phyloP scores from a whole-genome alignment of 2,888 invertebrate genomes.

The Pyralis farinalis region DNA sequence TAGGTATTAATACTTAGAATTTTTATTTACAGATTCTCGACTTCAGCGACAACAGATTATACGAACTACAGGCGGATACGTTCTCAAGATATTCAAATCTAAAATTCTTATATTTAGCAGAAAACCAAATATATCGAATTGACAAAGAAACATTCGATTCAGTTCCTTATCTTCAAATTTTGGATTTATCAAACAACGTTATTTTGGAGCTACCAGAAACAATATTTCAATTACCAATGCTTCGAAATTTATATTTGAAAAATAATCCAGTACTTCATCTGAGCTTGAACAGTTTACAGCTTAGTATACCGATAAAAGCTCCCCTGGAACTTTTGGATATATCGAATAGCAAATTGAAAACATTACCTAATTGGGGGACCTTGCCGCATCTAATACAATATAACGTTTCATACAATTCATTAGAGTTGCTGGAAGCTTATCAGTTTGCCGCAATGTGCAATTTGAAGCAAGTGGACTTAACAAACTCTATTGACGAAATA shows the following conservation, averaged over 20 bases:
- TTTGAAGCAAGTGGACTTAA: slow-evolving; percentile 78
- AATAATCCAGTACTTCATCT: slow-evolving; percentile 71
- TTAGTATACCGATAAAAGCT: slow-evolving; percentile 78
- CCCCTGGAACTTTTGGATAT: slow-evolving; percentile 82
- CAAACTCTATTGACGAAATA: slow-evolving; percentile 49
- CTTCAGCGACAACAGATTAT: slow-evolving; percentile 78
- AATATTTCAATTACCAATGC: slow-evolving; percentile 78
- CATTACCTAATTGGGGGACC: slow-evolving; percentile 82
- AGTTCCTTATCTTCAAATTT: slow-evolving; percentile 70
- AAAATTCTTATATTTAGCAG: slow-evolving; percentile 77
- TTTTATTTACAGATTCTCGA: slow-evolving; percentile 76
- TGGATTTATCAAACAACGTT: slow-evolving; percentile 81
- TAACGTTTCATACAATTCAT: slow-evolving; percentile 83
- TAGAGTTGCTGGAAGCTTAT: slow-evolving; percentile 63
- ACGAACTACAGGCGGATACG: slow-evolving; percentile 69
- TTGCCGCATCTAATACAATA: slow-evolving; percentile 80
- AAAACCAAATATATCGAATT: slow-evolving; percentile 79
- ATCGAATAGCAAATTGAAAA: slow-evolving; percentile 79
- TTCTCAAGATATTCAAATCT: slow-evolving; percentile 74
- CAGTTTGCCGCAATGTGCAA: slow-evolving; percentile 83
- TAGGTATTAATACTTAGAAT: too few relatives aligned
- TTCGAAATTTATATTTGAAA: slow-evolving; percentile 82
- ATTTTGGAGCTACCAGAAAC: slow-evolving; percentile 68
- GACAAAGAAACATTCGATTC: slow-evolving; percentile 75
- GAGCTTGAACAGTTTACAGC: slow-evolving; percentile 47